Percentiles rank a stretch among this genome's conserved stretches.
These are phyloP conservation scores for Sebastes trivittatus DNA, from an alignment of 2,797 vertebrate species.

Conservation along the genomic window DNA sequence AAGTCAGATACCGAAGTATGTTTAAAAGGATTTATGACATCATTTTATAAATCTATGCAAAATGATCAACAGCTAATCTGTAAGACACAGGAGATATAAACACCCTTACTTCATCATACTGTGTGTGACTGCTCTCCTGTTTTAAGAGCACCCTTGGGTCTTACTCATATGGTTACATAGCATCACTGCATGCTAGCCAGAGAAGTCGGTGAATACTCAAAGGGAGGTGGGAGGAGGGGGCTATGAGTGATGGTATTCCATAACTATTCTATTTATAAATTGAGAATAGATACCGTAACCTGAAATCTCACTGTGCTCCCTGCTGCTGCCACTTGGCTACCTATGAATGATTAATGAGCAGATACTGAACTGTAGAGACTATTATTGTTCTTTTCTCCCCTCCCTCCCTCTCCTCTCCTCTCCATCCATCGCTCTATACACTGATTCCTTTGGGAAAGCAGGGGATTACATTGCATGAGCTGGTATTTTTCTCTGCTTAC, in stretches of 20 bases:
- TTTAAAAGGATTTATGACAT: neutral
- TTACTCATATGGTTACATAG: neutral
- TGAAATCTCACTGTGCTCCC: constrained; percentile 79
- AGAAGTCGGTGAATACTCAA: constrained; percentile 22
- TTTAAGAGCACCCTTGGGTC: neutral
- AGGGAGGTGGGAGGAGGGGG: constrained; percentile 17
- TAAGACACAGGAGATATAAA: neutral
- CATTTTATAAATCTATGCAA: neutral
- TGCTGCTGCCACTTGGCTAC: constrained; percentile 78
- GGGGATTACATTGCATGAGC: constrained; percentile 62
- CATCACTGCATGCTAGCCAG: constrained; percentile 1
- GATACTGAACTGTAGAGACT: constrained; percentile 81
- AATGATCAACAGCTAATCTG: neutral
- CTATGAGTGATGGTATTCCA: constrained; percentile 68
- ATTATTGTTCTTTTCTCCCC: constrained; percentile 71
- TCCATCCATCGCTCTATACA: constrained; percentile 46
- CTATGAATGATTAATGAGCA: constrained; percentile 86
- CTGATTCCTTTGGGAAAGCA: constrained; percentile 56
- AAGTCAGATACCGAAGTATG: neutral
- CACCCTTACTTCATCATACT: neutral
- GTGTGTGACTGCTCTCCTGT: neutral
- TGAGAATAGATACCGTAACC: constrained; percentile 84
- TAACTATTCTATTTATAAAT: constrained; percentile 84
- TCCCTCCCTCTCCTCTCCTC: constrained; percentile 4
- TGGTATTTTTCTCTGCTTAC: constrained; percentile 58